These are phyloP conservation scores for Cheiracanthium punctorium DNA, from an alignment of 2,888 invertebrate genomes.

Conservation along the genomic window DNA sequence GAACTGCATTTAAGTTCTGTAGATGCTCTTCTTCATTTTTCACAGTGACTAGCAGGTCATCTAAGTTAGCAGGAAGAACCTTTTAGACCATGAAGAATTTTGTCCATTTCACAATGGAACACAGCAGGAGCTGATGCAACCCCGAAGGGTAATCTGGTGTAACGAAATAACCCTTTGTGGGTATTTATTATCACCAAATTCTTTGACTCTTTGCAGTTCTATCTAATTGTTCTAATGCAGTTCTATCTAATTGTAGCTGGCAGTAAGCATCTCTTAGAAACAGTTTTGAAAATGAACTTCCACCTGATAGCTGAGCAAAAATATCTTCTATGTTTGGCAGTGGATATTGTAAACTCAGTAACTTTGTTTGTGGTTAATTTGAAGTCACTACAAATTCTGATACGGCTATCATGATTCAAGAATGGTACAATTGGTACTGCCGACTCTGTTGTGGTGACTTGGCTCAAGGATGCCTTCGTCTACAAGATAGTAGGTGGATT, in stretches of 20 bases:
- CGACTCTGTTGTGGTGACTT: constrained; percentile 1
- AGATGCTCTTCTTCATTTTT: neutral
- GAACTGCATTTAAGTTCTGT: neutral
- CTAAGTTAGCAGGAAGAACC: too few species aligned
- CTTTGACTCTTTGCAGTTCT: too few species aligned
- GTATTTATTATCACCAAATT: too few species aligned
- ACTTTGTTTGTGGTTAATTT: constrained; percentile 24
- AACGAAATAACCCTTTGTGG: constrained; percentile 22
- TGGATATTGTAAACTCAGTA: constrained; percentile 27
- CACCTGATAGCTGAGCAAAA: too few species aligned
- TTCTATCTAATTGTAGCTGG: constrained; percentile 29
- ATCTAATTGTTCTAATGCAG: too few species aligned
- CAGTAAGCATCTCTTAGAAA: constrained; percentile 32
- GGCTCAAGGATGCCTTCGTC: constrained; percentile 25
- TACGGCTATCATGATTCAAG: constrained; percentile 9
- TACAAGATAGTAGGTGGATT: neutral
- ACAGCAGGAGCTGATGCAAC: neutral
- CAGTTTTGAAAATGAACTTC: too few species aligned
- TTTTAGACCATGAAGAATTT: too few species aligned
- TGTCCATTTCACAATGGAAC: too few species aligned
- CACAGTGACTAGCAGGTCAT: too few species aligned
- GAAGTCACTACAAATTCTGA: constrained; percentile 34
- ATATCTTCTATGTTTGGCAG: too few species aligned
- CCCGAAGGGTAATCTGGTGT: constrained; percentile 20
- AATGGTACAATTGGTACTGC: constrained; percentile 30